Conservation (phyloP, 2,113 vertebrate species). For the Urocynchramus pylzowi region DNA sequence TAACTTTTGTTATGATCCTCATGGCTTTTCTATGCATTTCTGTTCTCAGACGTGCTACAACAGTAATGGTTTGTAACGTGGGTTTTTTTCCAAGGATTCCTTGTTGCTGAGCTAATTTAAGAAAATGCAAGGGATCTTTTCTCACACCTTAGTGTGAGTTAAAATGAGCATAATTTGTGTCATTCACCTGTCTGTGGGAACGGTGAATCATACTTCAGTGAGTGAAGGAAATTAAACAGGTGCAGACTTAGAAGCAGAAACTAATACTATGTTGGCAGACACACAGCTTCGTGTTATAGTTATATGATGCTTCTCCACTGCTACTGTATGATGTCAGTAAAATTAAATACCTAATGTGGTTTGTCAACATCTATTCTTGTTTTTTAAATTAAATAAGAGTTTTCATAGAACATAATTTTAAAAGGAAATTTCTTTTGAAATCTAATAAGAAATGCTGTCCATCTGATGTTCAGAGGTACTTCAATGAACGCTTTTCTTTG, state of each 20-base stretch:
- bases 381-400: not conserved
- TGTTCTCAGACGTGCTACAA: conserved; percentile 25
- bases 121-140: not conserved
- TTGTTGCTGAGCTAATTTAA: not conserved
- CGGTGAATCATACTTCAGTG: not conserved
- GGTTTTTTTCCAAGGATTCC: not conserved
- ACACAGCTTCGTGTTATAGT: not conserved
- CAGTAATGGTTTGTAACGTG: not conserved
- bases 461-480: not conserved
- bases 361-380: conserved; percentile 39
- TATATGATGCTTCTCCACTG: conserved; percentile 34
- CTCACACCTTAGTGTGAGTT: not conserved
- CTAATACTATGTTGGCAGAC: conserved; percentile 35
- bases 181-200: not conserved
- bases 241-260: conserved; percentile 54
- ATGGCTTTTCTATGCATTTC: not conserved
- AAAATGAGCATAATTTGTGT: not conserved
- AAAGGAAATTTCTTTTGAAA: not conserved
- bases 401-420: not conserved
- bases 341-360: conserved; percentile 18
- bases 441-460: not conserved
- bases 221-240: conserved; percentile 48
- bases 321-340: conserved; percentile 56
- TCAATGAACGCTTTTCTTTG: not conserved
- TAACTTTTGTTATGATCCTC: not conserved